Evolutionary conservation across 2,113 vertebrate genomes (phyloP), one percentile per base, ranked within the genome.

Genomic region (Zeus faber): DNA sequence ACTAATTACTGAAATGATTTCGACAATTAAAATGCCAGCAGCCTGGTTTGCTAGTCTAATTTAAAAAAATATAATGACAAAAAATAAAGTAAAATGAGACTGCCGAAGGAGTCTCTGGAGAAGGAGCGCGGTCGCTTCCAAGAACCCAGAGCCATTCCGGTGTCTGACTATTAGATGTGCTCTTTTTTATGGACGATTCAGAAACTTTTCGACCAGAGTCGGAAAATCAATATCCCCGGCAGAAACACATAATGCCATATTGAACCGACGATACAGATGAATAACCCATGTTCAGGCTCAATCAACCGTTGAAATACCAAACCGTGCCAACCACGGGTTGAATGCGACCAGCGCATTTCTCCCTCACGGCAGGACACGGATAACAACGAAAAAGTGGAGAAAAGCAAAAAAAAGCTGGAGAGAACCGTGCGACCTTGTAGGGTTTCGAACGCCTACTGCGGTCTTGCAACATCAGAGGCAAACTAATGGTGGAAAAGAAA

Each of bases 261-360:
- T 56, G 57, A 62, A 49, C 52, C 33, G 22, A 26, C 49, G 63
- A 71, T 41, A 41, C 60, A 57, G 66, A 75, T 65, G 65, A 70
- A 70, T 58, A 62, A 69, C 53, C 50, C 23, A 35, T 67, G 46
- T 59, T 64, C 41, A 61, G 31, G 60, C 20, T 46, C 54, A 70
- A 73, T 70, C 70, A 68, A 31, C 50, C 37, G 54, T 35, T 35
- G 48, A 66, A 18, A 64, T 31, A 22, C 43, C 29, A 17, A 61
- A 23, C 40, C 54, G 27, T 49, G 17, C 54, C 31, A 20, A 11
- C 23, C 33, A 45, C 47, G 72, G 59, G 72, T 57, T 57, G 40
- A 53, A 58, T 49, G 67, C 8, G 11, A 24, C 43, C 21, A 67
- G 1, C 8, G 53, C 5, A 29, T 65, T 70, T 45, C 31, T 41